Evolutionary conservation across 35 echinoderm and acorn worm genomes (phyloP).

Genomic region (Chiridota heheva): DNA sequence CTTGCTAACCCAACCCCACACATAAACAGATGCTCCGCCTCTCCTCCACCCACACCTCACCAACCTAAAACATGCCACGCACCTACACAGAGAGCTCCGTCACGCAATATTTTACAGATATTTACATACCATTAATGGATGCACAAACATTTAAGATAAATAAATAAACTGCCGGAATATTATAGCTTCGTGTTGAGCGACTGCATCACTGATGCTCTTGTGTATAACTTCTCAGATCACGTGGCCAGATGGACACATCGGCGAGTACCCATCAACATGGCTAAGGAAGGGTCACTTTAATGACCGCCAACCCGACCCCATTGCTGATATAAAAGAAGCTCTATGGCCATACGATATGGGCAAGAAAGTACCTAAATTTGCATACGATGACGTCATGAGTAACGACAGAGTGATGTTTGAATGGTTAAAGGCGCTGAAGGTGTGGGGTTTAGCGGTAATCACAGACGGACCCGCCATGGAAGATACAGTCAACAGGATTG

Average conservation of each 20-base stretch:
- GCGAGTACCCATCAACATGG: not conserved
- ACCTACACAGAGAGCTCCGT: too few relatives aligned
- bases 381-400: constrained; percentile 25
- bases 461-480: not conserved
- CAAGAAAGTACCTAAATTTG: constrained; percentile 25
- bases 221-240: too few relatives aligned
- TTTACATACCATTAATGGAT: too few relatives aligned
- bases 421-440: constrained; percentile 7
- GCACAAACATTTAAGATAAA: too few relatives aligned
- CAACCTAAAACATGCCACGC: too few relatives aligned
- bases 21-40: too few relatives aligned
- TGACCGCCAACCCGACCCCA: not conserved
- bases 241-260: constrained; percentile 17
- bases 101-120: too few relatives aligned
- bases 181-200: too few relatives aligned
- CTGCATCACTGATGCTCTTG: too few relatives aligned
- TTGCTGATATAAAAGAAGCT: not conserved
- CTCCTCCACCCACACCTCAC: too few relatives aligned
- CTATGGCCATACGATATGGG: constrained; percentile 32
- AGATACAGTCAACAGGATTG: not conserved
- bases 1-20: too few relatives aligned
- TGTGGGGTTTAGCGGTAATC: not conserved
- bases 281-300: constrained; percentile 12
- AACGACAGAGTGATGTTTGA: not conserved
- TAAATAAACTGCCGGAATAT: too few relatives aligned